Evolutionary conservation across 2,113 vertebrate species (phyloP).

Genomic region (Saimiri boliviensis): DNA sequence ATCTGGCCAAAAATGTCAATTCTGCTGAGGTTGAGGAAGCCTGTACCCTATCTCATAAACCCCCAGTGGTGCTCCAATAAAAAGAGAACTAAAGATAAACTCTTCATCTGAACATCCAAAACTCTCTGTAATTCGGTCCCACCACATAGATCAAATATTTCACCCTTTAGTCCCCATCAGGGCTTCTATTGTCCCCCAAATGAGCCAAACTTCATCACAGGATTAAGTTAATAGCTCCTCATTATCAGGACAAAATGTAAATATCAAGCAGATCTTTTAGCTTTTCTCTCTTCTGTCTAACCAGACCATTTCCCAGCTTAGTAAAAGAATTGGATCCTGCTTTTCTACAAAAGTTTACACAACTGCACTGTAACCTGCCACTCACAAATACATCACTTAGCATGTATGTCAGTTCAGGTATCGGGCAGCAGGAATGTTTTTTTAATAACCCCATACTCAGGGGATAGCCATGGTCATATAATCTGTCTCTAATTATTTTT

Average conservation of each 20-base stretch:
- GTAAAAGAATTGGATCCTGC: not conserved
- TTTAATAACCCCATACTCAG: not conserved
- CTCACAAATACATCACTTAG: not conserved
- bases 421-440: not conserved
- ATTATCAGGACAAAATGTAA: not conserved
- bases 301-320: not conserved
- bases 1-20: not conserved
- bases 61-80: not conserved
- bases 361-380: not conserved
- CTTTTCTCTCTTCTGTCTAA: not conserved
- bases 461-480: not conserved
- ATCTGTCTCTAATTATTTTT: conserved; percentile 13
- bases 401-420: not conserved
- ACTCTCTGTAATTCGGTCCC: not conserved
- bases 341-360: conserved; percentile 21
- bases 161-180: not conserved
- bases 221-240: not conserved
- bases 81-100: not conserved
- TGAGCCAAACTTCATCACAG: not conserved
- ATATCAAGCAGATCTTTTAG: not conserved
- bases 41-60: not conserved
- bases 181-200: not conserved
- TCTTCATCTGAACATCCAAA: not conserved
- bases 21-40: not conserved
- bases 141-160: not conserved